Evolutionary conservation across 2,797 vertebrate genomes (phyloP).

Genomic region (Scomberomorus guttatus): DNA sequence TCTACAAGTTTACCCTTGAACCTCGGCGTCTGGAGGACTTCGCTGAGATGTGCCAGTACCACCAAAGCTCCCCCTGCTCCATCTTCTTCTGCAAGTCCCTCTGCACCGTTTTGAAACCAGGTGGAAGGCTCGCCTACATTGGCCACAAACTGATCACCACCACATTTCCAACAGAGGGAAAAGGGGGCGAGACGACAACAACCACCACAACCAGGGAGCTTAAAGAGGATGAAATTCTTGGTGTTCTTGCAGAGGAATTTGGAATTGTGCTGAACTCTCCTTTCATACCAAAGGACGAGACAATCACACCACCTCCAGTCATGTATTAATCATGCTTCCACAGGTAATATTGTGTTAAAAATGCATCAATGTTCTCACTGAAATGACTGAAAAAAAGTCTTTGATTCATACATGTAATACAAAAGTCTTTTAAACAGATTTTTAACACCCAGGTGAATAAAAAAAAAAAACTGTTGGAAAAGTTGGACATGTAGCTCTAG

Average conservation of each 20-base stretch:
- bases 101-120: conserved; percentile 77
- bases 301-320: conserved; percentile 54
- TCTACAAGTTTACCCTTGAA: conserved; percentile 85
- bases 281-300: conserved; percentile 82
- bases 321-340: conserved; percentile 58
- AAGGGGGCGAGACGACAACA: conserved; percentile 38
- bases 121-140: conserved; percentile 78
- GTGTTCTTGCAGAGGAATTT: conserved; percentile 79
- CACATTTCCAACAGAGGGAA: conserved; percentile 53
- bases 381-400: neutral
- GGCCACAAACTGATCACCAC: conserved; percentile 78
- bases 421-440: neutral
- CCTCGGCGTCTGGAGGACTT: conserved; percentile 79
- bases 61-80: conserved; percentile 84
- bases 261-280: conserved; percentile 73
- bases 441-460: neutral
- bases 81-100: conserved; percentile 86
- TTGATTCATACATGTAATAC: neutral
- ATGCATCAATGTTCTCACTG: neutral
- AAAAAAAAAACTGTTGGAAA: neutral
- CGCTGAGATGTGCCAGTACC: conserved; percentile 83
- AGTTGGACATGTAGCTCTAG: too few relatives aligned
- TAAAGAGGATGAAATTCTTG: conserved; percentile 81
- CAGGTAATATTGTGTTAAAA: too few relatives aligned
- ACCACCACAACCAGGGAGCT: conserved; percentile 66